Base-by-base conservation (phyloP, 1,140 invertebrate species). In the Pseudomyrmex cubaensis region DNA sequence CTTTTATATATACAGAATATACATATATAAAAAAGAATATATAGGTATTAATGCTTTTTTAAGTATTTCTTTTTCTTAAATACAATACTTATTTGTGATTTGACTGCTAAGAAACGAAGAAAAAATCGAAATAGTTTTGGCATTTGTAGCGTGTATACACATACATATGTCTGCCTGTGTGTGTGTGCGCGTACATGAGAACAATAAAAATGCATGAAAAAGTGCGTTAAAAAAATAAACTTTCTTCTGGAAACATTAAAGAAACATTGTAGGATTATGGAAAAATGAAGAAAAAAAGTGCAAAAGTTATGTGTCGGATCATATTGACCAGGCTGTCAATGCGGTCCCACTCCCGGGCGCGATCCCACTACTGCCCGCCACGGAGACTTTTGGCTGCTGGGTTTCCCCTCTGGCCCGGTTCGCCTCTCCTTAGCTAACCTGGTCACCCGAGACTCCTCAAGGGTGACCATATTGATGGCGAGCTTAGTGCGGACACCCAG, bases 341-440 rank as follows among this genome's bases (percentile, higher is more conserved):
- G 95, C 95, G 95, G 95, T 95, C 96, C 96, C 96, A 98, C 98
- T 98, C 98, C 97, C 97, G 96, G 97, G 96, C 97, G 98, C 98
- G 96, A 98, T 98, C 98, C 98, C 97, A 98, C 98, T 98, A 98
- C 98, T 98, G 97, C 97, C 95, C 97, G 95, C 97, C 97, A 97
- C 97, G 97, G 97, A 96, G 96, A 97, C 97, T 98, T 98, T 98
- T 98, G 97, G 97, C 97, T 98, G 97, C 97, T 98, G 96, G 96
- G 97, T 98, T 98, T 97, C 98, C 97, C 97, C 97, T 97, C 98
- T 98, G 97, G 97, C 97, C 98, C 98, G 97, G 96, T 98, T 95
- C 98, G 96, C 97, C 97, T 96, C 97, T 98, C 98, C 96, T 98
- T 97, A 96, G 95, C 96, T 95, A 97, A 98, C 98, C 98, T 98